A percentile compares a stretch with the other conserved stretches of the same genome.
phyloP scores from a whole-genome alignment of 2,113 vertebrate species.

The Prionailurus viverrinus region DNA sequence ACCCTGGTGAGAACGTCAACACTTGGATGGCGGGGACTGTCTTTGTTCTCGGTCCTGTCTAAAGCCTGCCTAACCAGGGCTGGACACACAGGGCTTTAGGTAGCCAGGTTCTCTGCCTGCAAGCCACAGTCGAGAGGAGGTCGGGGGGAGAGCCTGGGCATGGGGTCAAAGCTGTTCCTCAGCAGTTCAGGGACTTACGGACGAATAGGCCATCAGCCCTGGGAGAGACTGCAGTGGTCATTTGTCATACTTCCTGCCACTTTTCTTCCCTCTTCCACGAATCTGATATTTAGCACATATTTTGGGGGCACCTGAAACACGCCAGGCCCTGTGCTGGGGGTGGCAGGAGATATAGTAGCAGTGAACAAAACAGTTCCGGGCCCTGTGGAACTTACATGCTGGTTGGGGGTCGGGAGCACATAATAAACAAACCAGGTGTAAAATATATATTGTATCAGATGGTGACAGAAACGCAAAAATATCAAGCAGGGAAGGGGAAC shows the following conservation, averaged over 20 bases:
- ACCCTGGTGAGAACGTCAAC: too few species aligned
- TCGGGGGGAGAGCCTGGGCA: accelerated
- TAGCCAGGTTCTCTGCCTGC: neutral
- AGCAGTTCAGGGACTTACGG: neutral
- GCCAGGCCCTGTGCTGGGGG: neutral
- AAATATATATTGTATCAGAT: neutral
- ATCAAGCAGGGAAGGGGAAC: neutral
- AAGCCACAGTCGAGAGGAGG: neutral
- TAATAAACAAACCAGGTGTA: neutral
- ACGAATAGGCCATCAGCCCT: neutral
- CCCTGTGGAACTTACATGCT: neutral
- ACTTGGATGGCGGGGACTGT: neutral
- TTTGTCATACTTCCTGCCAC: neutral
- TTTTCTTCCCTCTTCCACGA: neutral
- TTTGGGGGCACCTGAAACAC: neutral
- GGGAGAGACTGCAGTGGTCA: neutral
- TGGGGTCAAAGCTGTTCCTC: too few species aligned
- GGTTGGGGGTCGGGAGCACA: neutral
- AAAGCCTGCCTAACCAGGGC: neutral
- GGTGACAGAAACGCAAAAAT: neutral
- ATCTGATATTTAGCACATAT: neutral
- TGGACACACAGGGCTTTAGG: neutral
- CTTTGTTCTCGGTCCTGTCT: neutral
- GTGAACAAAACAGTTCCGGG: neutral
- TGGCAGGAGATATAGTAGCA: neutral